Base-by-base conservation (phyloP, 1,140 invertebrate genomes). In the Oreohelix idahoensis region DNA sequence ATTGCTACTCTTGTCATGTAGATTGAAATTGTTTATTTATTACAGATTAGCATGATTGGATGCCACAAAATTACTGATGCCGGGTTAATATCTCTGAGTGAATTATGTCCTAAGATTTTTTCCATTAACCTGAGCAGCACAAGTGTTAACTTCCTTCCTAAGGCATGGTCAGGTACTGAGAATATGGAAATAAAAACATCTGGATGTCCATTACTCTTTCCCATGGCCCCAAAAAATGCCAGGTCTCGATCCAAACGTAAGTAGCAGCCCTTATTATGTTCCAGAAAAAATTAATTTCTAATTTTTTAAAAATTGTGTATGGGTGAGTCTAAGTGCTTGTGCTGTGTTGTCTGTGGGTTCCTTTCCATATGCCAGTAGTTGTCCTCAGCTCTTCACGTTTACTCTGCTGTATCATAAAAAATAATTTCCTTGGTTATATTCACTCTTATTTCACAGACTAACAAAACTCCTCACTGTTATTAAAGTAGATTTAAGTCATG, bases 71-170 rank as follows among this genome's bases (percentile, higher is more conserved):
- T 81, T 1, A 81, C 79, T 17, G 45, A 45, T 5, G n/a, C 79
- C 29, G 79, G 79, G 13, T 23, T 81, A 1, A 17, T 81, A 15
- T 53, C 79, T 1, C 69, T 81, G 23, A 81, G 79, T 81, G 35
- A 81, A 20, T 20, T 8, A 26, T 81, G 79, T 29, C 63, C 63
- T 42, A 70, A 81, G 38, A 23, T 81, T 8, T 13, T 23, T 71
- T 71, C 63, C 8, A 49, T 71, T n/a, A 66, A 81, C 79, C 39
- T 81, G 23, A 81, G 63, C n/a, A 45, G 79, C 23, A 81, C 79
- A 71, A 29, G 36, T 29, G 66, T 81, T 32, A 71, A 4, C 35
- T 51, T 70, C 17, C 79, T 81, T 20, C 79, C 79, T 38, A 71
- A 51, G 17, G 8, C 63, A 0, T 81, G 63, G 63, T 29, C 23